Evolutionary conservation across 2,888 invertebrate species (phyloP).

Genomic region (Melolontha melolontha): DNA sequence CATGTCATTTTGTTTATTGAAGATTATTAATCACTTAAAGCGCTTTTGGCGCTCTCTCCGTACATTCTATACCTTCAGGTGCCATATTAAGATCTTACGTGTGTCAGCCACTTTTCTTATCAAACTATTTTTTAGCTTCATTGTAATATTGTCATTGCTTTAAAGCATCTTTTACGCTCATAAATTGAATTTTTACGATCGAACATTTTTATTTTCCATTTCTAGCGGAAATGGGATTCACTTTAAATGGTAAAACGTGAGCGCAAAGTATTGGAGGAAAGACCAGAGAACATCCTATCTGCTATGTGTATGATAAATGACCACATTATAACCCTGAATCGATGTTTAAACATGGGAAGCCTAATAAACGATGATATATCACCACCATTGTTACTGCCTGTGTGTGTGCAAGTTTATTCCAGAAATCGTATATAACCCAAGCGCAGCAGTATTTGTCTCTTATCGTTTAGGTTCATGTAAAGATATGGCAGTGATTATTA

Average conservation of each 20-base stretch:
- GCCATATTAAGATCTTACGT: slow-evolving; percentile 17
- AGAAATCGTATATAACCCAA: slow-evolving; percentile 51
- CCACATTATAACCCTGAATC: slow-evolving; percentile 53
- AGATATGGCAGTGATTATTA: slow-evolving; percentile 25
- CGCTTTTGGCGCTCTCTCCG: background rate
- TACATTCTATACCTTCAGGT: background rate
- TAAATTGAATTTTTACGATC: slow-evolving; percentile 39
- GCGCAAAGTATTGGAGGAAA: slow-evolving; percentile 39
- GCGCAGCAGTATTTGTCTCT: slow-evolving; percentile 24
- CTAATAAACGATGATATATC: slow-evolving; percentile 59
- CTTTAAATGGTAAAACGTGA: slow-evolving; percentile 44
- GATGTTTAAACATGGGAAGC: slow-evolving; percentile 52
- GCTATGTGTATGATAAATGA: slow-evolving; percentile 55
- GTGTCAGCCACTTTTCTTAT: background rate
- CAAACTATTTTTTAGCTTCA: slow-evolving; percentile 5
- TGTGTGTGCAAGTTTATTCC: slow-evolving; percentile 36
- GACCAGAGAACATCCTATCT: slow-evolving; percentile 44
- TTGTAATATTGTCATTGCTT: slow-evolving; percentile 24
- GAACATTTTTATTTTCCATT: slow-evolving; percentile 38
- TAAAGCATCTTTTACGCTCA: slow-evolving; percentile 21
- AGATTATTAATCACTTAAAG: too few relatives aligned
- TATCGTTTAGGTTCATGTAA: slow-evolving; percentile 23
- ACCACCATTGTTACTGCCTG: slow-evolving; percentile 49
- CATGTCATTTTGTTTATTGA: too few relatives aligned
- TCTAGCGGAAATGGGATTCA: slow-evolving; percentile 29